Base-by-base conservation (phyloP, 2,888 invertebrate species). In the Synergus gifuensis region DNA sequence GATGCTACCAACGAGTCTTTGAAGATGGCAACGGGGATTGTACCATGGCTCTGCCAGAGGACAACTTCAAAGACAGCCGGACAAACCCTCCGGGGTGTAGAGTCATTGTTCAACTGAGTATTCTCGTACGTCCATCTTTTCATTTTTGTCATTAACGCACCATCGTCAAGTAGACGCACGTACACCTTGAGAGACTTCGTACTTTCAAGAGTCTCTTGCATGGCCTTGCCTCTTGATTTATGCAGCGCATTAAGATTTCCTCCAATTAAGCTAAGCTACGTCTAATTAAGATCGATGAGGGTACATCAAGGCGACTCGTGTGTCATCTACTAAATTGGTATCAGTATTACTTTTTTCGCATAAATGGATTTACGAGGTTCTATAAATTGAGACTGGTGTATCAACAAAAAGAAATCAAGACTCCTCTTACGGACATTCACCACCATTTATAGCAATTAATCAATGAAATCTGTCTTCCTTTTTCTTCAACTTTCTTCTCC, bases 1-100 rank as follows among this genome's bases (percentile, higher is more conserved):
- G 83, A 85, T 86, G 84, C 87, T 87, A 86, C 85, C 85, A 85
- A 85, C 85, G 81, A 83, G 80, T 78, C 78, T 79, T 82, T 82
- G 83, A 76, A 69, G 81, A 82, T 78, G 67, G 83, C 77, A 77
- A 46, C 44, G 44, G 64, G 22, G 76, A 80, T 77, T 76, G 79
- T 82, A 76, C 79, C 77, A 22, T 3, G 28, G 28, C 22, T 14
- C 14, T 62, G 62, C 14, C 22, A 67, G 79, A 76, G 69, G 80
- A 82, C 78, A 76, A 79, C 82, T 81, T 82, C 80, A 83, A 84
- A 86, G 85, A 80, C 84, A 81, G 78, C 80, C 82, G 81, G 80
- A 86, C 84, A 84, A 79, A 79, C 83, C 79, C 77, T 79, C 78
- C 76, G 46, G 80, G 81, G 78, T 77, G 79, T 78, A 79, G 79